Evolutionary conservation across 1,140 invertebrate genomes (phyloP).

Genomic region (Brachionus manjavacas): DNA sequence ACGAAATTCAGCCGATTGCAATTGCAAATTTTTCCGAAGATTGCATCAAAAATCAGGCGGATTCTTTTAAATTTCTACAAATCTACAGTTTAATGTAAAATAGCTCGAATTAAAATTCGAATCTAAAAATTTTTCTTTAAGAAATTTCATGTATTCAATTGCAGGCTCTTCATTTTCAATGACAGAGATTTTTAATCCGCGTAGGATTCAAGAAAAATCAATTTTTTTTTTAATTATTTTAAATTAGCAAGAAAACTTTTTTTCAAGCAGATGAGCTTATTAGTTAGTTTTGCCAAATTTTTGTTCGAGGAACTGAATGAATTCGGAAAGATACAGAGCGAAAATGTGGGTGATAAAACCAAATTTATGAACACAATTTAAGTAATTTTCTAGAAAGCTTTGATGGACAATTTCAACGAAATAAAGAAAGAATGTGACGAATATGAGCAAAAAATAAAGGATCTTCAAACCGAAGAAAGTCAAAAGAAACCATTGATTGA

Average conservation of each 20-base stretch:
- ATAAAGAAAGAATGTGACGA: background rate
- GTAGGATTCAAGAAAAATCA: too few species aligned
- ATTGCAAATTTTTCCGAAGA: background rate
- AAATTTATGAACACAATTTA: background rate
- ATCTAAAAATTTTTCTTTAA: background rate
- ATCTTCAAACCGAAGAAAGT: background rate
- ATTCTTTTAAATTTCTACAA: conserved; percentile 4
- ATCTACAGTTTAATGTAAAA: conserved; percentile 11
- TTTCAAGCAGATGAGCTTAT: background rate
- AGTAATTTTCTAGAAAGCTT: background rate
- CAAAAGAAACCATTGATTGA: conserved; percentile 25
- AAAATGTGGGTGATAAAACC: background rate
- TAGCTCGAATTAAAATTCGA: background rate
- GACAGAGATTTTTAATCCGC: conserved; percentile 3
- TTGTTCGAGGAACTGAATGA: background rate
- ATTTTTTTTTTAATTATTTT: too few species aligned
- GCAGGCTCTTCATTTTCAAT: background rate
- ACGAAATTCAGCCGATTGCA: background rate
- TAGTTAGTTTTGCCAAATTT: conserved; percentile 23
- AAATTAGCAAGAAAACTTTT: conserved; percentile 5
- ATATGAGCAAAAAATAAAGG: background rate
- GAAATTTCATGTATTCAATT: background rate
- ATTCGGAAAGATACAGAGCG: background rate
- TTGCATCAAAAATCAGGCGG: background rate
- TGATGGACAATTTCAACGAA: background rate